These are phyloP conservation scores for Acanthurus lineatus DNA, from an alignment of 2,797 vertebrate species.

Conservation along the genomic window DNA sequence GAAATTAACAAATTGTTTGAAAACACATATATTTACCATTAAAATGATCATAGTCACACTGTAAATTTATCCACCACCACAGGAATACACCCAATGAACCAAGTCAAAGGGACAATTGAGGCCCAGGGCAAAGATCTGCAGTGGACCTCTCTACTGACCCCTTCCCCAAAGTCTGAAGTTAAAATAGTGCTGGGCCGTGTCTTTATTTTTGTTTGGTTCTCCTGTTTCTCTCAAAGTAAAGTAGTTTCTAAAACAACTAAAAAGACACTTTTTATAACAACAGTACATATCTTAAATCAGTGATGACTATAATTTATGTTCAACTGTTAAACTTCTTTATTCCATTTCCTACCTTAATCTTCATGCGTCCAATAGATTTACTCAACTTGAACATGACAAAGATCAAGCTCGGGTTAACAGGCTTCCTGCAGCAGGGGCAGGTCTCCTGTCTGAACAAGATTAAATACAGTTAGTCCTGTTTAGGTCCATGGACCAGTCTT, in stretches of 20 bases:
- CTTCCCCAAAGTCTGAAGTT: neutral
- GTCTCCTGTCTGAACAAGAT: conserved; percentile 84
- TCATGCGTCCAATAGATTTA: conserved; percentile 87
- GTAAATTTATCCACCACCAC: too few species aligned
- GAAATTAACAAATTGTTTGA: neutral
- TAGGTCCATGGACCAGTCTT: neutral
- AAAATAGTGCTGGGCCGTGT: neutral
- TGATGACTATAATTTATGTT: neutral
- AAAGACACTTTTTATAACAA: neutral
- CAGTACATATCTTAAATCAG: neutral
- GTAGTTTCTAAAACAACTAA: too few species aligned
- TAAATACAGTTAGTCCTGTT: conserved; percentile 20
- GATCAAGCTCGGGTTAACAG: conserved; percentile 84
- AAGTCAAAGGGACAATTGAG: neutral
- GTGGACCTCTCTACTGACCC: neutral
- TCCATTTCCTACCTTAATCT: conserved; percentile 85
- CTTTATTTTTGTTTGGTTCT: neutral
- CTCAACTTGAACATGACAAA: conserved; percentile 88
- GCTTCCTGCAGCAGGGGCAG: conserved; percentile 89
- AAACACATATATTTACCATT: too few species aligned
- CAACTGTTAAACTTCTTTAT: neutral
- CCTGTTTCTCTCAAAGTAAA: neutral
- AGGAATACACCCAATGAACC: neutral
- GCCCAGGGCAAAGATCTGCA: neutral
- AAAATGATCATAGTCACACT: too few species aligned